Evolutionary conservation across 2,797 vertebrate genomes (phyloP), one percentile per base, ranked within the genome.

Genomic region (Sorex maritimensis): DNA sequence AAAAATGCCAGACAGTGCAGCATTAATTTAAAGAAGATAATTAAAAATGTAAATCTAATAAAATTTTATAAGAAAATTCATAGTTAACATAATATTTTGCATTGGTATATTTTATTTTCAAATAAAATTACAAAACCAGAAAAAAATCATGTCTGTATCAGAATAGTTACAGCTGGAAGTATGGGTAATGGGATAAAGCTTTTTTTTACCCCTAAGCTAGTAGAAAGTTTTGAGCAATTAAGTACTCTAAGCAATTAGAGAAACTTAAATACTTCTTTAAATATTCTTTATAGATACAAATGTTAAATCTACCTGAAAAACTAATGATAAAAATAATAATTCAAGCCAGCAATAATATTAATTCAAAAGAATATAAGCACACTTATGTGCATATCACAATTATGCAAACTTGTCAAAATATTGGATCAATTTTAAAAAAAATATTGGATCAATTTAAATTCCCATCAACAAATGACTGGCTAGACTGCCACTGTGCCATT

Each of bases 171-270:
- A 86, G 0, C n/a, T 79, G 17, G 46, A 69, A 81, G 10, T 5
- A 2, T 21, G 61, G 1, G 13, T 86, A 96, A 23, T 94, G 85
- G 52, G 88, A 85, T 5, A 90, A 78, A 78, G 52, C 28, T 80
- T 7, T 30, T 86, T 80, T 83, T 73, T 21, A 28, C 28, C 17
- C 71, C 58, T 61, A 23, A 61, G 19, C 6, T 17, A 61, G 19
- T 30, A 91, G 90, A 82, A 78, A 4, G 2, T 34, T 79, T 77
- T 90, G 49, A 68, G 80, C n/a, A 79, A 73, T 63, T 4, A 86
- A 0, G 1, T 1, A 90, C 28, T 67, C 65, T 28, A 28, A 67
- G 13, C 6, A 83, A 12, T 91, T 95, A 26, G 79, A 95, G 81
- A 34, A 30, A 86, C 0, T 88, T 86, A 75, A 1, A 77, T 46